Conservation (phyloP, 1,140 invertebrate genomes). For the Dreissena rostriformis region DNA sequence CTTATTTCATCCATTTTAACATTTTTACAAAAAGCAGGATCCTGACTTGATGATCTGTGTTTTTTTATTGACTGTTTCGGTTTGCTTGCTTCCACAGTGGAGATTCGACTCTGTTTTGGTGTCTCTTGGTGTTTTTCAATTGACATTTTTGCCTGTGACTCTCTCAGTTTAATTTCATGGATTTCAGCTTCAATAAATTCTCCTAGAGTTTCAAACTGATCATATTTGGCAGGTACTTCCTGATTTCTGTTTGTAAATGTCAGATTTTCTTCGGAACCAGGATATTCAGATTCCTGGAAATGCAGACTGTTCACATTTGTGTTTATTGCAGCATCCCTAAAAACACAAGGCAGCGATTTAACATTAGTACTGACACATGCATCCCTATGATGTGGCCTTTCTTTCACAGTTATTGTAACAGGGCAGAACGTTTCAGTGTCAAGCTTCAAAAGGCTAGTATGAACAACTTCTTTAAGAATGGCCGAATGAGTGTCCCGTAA, state of each 20-base stretch:
- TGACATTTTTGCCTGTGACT: slow-evolving; percentile 2
- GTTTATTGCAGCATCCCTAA: slow-evolving; percentile 52
- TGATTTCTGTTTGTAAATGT: slow-evolving; percentile 6
- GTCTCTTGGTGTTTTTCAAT: background rate
- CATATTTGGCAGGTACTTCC: slow-evolving; percentile 17
- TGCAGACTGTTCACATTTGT: slow-evolving; percentile 56
- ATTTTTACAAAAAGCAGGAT: background rate
- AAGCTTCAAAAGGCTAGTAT: slow-evolving; percentile 60
- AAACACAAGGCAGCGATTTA: slow-evolving; percentile 19
- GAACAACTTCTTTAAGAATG: slow-evolving; percentile 68
- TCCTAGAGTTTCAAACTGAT: slow-evolving; percentile 49
- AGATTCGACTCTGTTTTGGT: background rate
- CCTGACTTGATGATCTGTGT: background rate
- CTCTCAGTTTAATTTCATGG: slow-evolving; percentile 47
- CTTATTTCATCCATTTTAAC: background rate
- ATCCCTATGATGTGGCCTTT: slow-evolving; percentile 51
- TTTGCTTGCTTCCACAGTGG: background rate
- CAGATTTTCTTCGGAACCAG: background rate
- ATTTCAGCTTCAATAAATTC: slow-evolving; percentile 54
- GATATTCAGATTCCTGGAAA: slow-evolving; percentile 45
- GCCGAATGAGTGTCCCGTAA: slow-evolving; percentile 82
- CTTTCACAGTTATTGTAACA: slow-evolving; percentile 69
- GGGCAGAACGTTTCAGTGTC: slow-evolving; percentile 64
- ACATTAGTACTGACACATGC: slow-evolving; percentile 56
- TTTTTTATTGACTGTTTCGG: background rate